Conservation (phyloP, 2,113 vertebrate species). For the Otus sunia region DNA sequence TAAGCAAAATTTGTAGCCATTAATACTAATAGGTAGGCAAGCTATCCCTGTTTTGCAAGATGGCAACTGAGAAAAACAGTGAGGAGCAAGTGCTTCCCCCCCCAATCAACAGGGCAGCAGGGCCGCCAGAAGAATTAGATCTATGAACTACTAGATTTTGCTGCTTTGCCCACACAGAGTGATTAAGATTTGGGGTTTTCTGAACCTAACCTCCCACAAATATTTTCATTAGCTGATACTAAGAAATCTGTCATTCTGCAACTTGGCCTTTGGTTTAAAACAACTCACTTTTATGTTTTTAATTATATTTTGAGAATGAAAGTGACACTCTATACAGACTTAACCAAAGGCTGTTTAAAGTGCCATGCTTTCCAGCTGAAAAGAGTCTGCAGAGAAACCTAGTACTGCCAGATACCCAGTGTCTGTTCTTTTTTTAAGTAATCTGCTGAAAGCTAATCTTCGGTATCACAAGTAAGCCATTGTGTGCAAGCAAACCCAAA, state of each 20-base stretch:
- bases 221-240: neutral
- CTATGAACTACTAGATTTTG: neutral
- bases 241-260: neutral
- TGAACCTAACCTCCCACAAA: neutral
- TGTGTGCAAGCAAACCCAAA: neutral
- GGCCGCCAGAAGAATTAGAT: neutral
- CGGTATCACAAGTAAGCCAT: slow-evolving; percentile 39
- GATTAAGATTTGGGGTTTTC: neutral
- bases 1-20: neutral
- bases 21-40: neutral
- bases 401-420: neutral
- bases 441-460: slow-evolving; percentile 19
- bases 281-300: neutral
- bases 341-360: neutral
- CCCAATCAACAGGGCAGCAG: neutral
- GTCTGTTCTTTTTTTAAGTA: neutral
- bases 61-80: neutral
- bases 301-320: neutral
- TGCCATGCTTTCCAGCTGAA: neutral
- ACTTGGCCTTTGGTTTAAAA: neutral
- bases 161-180: neutral
- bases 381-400: neutral
- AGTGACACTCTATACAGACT: neutral
- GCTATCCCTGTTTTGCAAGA: neutral
- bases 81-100: neutral